These are phyloP conservation scores for Leptinotarsa peninsularis DNA, from an alignment of 2,888 invertebrate species.

Conservation along the genomic window DNA sequence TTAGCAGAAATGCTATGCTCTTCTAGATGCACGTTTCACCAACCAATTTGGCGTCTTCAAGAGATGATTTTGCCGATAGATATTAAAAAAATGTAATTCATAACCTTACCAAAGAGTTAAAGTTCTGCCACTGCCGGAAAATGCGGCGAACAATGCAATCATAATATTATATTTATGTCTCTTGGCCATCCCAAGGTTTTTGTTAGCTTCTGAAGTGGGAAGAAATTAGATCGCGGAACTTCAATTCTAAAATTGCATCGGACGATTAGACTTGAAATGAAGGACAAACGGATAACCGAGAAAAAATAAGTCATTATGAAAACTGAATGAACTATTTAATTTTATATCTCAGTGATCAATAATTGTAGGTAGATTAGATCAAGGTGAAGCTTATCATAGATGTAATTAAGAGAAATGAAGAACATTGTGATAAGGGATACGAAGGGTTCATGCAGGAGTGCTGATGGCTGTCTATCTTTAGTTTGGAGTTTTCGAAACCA, in stretches of 20 bases:
- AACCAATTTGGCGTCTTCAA: no score
- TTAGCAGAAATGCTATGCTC: no score
- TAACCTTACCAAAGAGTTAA: not conserved
- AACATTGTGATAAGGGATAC: no score
- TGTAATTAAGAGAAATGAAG: no score
- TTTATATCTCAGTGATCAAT: not conserved
- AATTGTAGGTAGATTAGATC: no score
- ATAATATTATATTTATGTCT: not conserved
- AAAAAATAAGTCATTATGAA: not conserved
- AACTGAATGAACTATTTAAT: not conserved
- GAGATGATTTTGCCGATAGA: no score
- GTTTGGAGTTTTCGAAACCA: no score
- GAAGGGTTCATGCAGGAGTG: no score
- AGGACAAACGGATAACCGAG: not conserved
- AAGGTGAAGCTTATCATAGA: no score
- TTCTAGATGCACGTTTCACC: no score
- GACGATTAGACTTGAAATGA: not conserved
- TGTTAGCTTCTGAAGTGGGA: not conserved
- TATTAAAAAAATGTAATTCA: no score
- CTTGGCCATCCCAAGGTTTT: not conserved
- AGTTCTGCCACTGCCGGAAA: not conserved
- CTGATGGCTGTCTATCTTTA: no score
- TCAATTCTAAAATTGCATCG: conserved; percentile 3
- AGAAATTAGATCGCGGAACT: conserved; percentile 9
- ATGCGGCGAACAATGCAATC: not conserved